These are phyloP conservation scores for Vipera ursinii DNA, from an alignment of 2,797 vertebrate species.

Conservation along the genomic window DNA sequence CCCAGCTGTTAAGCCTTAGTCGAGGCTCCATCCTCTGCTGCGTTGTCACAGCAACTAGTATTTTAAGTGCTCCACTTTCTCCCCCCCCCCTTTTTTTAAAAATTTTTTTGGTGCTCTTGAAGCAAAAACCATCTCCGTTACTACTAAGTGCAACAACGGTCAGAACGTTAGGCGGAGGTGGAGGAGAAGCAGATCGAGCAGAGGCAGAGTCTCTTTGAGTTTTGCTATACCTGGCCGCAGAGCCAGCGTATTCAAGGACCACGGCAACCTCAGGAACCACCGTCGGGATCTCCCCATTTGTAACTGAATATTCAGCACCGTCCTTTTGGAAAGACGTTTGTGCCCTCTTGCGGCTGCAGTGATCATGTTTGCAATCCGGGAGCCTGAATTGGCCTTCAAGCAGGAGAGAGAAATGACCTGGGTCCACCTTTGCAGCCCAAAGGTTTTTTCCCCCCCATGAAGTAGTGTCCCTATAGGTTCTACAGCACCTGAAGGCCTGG, in stretches of 20 bases:
- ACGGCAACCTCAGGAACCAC: too few species aligned
- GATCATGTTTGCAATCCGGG: not conserved
- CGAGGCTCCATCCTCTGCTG: not conserved
- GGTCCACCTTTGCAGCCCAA: too few species aligned
- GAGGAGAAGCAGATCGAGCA: not conserved
- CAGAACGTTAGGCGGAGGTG: not conserved
- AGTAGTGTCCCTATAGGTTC: not conserved
- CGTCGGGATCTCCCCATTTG: not conserved
- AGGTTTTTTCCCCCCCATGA: not conserved
- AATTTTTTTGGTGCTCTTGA: not conserved
- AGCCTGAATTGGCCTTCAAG: not conserved
- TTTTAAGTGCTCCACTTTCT: conserved; percentile 9
- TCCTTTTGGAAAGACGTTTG: not conserved
- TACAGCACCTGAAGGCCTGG: too few species aligned
- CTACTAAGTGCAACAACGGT: not conserved
- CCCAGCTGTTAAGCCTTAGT: conserved; percentile 8
- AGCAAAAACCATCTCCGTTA: not conserved
- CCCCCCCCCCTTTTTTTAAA: too few species aligned
- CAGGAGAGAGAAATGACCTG: not conserved
- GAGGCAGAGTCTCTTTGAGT: not conserved
- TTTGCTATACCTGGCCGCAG: not conserved
- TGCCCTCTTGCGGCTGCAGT: not conserved
- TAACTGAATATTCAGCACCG: not conserved
- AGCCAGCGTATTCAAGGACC: not conserved
- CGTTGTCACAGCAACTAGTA: conserved; percentile 27